Evolutionary conservation across 1,140 invertebrate species (phyloP), one percentile per base, ranked within the genome.

Genomic region (Zaprionus kolodkinae): DNA sequence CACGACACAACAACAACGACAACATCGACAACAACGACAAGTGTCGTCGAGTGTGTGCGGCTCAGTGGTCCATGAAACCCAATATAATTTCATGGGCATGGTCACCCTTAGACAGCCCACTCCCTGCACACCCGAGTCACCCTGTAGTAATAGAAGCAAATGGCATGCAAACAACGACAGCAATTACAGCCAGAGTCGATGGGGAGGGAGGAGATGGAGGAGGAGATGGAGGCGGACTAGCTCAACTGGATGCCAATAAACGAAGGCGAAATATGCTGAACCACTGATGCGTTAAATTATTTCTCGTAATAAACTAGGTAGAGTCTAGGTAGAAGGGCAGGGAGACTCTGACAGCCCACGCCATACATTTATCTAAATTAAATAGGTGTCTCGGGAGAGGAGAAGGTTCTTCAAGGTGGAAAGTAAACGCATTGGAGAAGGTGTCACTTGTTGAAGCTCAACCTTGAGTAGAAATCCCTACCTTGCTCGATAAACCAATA

Each of bases 211-310:
- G n/a, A 38, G 54, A 35, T 50, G 10, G 6, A 35, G 56, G 3
- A 17, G 21, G 21, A 64, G 21, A 6, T 25, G 33, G 27, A 59
- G 7, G 17, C 1, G 17, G 17, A 6, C 17, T 25, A 27, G 9
- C 50, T 56, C 17, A 40, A 54, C 33, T n/a, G 13, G 6, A 56
- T 66, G 67, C 67, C 84, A 87, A 87, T 70, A 82, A 87, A 73
- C 79, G 64, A 63, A 59, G 68, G 61, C 30, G 59, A 60, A 79
- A 77, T 70, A 81, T 82, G 81, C 68, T 65, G 64, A 71, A 56
- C 30, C 73, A 56, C 27, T 82, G 84, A 83, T 66, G 79, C 84
- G 83, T 88, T 86, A 88, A 86, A 86, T 88, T 86, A 88, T 88
- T 86, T 77, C 72, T 73, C 59, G 45, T 79, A 38, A 43, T 45